Evolutionary conservation across 2,113 vertebrate genomes (phyloP), one percentile per base, ranked within the genome.

Genomic region (Rafetus swinhoei): DNA sequence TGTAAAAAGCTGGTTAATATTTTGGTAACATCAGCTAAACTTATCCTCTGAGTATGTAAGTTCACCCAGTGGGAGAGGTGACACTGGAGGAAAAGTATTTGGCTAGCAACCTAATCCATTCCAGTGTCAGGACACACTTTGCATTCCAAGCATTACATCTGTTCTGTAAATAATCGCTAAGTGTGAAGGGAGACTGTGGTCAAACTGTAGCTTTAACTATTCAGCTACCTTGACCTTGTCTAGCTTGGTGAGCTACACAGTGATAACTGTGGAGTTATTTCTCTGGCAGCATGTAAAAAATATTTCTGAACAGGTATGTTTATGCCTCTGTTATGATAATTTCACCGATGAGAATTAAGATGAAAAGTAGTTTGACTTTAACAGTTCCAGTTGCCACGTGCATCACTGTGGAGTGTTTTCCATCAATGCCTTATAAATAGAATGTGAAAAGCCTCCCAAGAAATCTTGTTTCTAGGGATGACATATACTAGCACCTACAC

Each of bases 111-210:
- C 32, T 52, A 87, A 89, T 77, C 86, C 84, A 87, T 62, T 56
- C 10, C 45, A 15, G 11, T 62, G 57, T 87, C 92, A 84, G 50
- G 89, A 90, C 93, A 82, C 65, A 69, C 35, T 90, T 93, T 65
- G 90, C 7, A 95, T 97, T 97, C 88, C 80, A 84, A 93, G 76
- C 82, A 84, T 95, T 95, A 94, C 84, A 90, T 95, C 93, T 97
- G 87, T 92, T 97, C 96, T 97, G 91, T 97, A 95, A 98, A 97
- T 90, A 95, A 85, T 85, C 84, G 87, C 86, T 85, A 90, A 82
- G 79, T 88, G 94, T 96, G 93, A 97, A 94, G 53, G 62, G 77
- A 65, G 62, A 65, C 29, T 55, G 52, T 0, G 5, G 39, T 62
- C 56, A 50, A 82, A 53, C 35, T 54, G 57, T 81, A 81, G 53